Percentiles rank a stretch among this genome's conserved stretches.
phyloP scores from a whole-genome alignment of 2,888 invertebrate species.

The Polymixis flavicincta region DNA sequence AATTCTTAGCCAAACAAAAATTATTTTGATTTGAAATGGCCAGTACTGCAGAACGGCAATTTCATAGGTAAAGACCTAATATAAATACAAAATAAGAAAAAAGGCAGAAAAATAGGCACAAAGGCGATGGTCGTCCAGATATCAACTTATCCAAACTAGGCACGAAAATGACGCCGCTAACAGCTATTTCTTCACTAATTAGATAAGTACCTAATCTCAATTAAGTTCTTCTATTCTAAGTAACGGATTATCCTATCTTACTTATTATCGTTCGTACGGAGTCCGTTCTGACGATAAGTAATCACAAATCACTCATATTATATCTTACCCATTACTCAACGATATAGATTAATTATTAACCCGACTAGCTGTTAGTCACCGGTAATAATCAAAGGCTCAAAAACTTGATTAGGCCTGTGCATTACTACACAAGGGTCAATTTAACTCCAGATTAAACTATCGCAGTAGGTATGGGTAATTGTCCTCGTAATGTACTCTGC shows the following conservation, averaged over 20 bases:
- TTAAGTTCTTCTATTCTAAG: constrained; percentile 11
- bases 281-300: not conserved
- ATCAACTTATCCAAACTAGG: too few species aligned
- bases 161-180: not conserved
- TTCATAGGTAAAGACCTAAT: too few species aligned
- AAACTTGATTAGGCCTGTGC: not conserved
- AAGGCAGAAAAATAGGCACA: too few species aligned
- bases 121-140: not conserved
- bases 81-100: too few species aligned
- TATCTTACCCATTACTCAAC: not conserved
- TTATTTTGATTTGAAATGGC: too few species aligned
- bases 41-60: too few species aligned
- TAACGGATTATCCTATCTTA: constrained; percentile 17
- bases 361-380: not conserved
- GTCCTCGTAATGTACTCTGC: constrained; percentile 21
- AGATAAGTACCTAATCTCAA: not conserved
- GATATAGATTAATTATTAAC: not conserved
- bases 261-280: constrained; percentile 15
- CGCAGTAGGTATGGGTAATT: constrained; percentile 14
- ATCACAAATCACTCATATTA: not conserved
- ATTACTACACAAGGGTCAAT: constrained; percentile 6
- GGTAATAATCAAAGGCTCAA: constrained; percentile 3
- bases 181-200: not conserved
- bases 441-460: not conserved
- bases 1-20: too few species aligned